Percentiles rank a stretch among this genome's conserved stretches.
These are phyloP conservation scores for Harpagoxenus sublaevis DNA, from an alignment of 2,888 invertebrate genomes.

Conservation along the genomic window DNA sequence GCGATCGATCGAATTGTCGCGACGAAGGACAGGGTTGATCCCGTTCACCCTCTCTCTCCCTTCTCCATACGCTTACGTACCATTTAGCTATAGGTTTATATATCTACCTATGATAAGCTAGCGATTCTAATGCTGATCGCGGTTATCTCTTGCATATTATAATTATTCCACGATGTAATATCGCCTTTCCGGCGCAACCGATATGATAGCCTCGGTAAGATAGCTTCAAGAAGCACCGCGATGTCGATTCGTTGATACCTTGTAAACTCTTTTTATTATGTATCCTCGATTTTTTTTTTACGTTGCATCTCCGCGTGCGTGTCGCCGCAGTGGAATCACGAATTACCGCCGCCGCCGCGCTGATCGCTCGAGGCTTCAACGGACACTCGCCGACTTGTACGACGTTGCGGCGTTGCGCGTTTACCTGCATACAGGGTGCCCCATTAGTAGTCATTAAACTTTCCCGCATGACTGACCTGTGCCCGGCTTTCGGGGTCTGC, in stretches of 20 bases:
- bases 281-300: slow-evolving; percentile 47
- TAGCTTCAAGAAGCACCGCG: not conserved
- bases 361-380: slow-evolving; percentile 60
- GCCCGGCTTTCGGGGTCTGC: slow-evolving; percentile 42
- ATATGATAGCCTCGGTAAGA: slow-evolving; percentile 43
- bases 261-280: not conserved
- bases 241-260: slow-evolving; percentile 24
- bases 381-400: slow-evolving; percentile 64
- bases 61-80: slow-evolving; percentile 8
- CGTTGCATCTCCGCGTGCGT: slow-evolving; percentile 59
- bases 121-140: not conserved
- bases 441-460: slow-evolving; percentile 65
- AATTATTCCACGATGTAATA: slow-evolving; percentile 35
- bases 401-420: slow-evolving; percentile 69
- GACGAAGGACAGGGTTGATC: slow-evolving; percentile 5
- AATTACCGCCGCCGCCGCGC: slow-evolving; percentile 60
- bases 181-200: slow-evolving; percentile 40
- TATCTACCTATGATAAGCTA: not conserved
- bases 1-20: slow-evolving; percentile 46
- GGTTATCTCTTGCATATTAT: slow-evolving; percentile 17
- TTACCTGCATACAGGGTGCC: slow-evolving; percentile 72
- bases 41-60: slow-evolving; percentile 1
- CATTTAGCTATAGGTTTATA: not conserved
- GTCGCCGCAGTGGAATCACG: slow-evolving; percentile 67
- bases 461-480: slow-evolving; percentile 59